Base-by-base conservation (phyloP, 2,797 vertebrate species). In the Mus spretus region DNA sequence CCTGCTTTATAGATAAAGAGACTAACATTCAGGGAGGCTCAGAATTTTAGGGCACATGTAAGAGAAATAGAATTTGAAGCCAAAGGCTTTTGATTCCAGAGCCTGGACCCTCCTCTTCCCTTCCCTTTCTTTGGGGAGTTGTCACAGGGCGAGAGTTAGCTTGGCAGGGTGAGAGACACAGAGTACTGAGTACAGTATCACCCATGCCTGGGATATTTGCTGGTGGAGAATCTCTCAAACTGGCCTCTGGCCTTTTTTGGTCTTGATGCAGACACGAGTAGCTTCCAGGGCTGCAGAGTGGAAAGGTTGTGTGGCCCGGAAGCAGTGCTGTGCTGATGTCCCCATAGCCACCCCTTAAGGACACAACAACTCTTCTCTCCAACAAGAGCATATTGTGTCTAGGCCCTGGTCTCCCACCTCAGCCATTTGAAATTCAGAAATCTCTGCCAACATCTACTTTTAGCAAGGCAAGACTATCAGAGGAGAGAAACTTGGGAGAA, bases 371-470 rank as follows among this genome's bases (percentile, higher is more conserved):
- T 80, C 87, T 97, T 89, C 86, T 90, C 47, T 97, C 80, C 98
- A 97, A 98, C 98, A 98, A 98, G 98, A 98, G 96, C 34, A 37
- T 97, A 97, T 97, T 98, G 97, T 98, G 94, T 97, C 90, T 98
- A 92, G 97, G 98, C 97, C 97, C 94, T 24, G 78, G 89, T 70
- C 97, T 90, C 95, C 95, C 97, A 97, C 96, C 90, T 98, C 37
- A 93, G 94, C 98, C 97, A 95, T 97, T 98, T 98, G 63, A 98
- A 98, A 98, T 98, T 98, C 98, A 57, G 97, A 95, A 78, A 92
- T 96, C 95, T 93, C 97, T 98, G 98, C 98, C 98, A 98, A 95
- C 97, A 98, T 95, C 98, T 98, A 97, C 98, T 98, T 97, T 98
- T 92, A 93, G 97, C 89, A 53, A 98, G 97, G 95, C 95, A 61